Evolutionary conservation across 2,797 vertebrate genomes (phyloP).

Genomic region (Leptatherina wallacei): DNA sequence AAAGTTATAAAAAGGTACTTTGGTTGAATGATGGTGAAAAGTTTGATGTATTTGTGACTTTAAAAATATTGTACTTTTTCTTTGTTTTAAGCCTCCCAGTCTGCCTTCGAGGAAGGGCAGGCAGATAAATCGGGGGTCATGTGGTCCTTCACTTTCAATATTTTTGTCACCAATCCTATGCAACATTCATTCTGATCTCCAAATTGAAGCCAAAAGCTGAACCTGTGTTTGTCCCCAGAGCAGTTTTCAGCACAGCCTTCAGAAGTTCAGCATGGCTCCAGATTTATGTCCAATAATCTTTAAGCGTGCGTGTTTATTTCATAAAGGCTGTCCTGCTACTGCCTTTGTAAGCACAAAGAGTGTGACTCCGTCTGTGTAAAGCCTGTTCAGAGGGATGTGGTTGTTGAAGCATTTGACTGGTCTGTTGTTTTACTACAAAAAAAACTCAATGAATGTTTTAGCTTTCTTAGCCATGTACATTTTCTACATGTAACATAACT

Average conservation of each 20-base stretch:
- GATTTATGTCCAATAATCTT: constrained; percentile 56
- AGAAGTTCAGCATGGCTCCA: constrained; percentile 81
- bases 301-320: constrained; percentile 77
- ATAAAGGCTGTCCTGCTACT: constrained; percentile 71
- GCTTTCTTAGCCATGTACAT: constrained; percentile 90
- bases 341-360: constrained; percentile 83
- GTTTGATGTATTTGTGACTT: constrained; percentile 52
- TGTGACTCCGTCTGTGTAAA: constrained; percentile 73
- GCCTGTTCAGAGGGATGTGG: constrained; percentile 78
- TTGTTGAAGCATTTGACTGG: constrained; percentile 81
- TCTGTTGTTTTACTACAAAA: constrained; percentile 79
- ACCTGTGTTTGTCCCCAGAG: constrained; percentile 44
- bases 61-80: constrained; percentile 35
- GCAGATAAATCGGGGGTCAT: constrained; percentile 22
- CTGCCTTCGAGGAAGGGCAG: constrained; percentile 43
- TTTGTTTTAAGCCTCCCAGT: constrained; percentile 30
- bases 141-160: constrained; percentile 65
- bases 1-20: constrained; percentile 50
- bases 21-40: constrained; percentile 51
- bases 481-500: constrained; percentile 93
- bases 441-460: constrained; percentile 91
- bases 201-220: constrained; percentile 82
- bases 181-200: constrained; percentile 87
- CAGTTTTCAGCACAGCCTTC: constrained; percentile 81
- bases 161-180: constrained; percentile 89